These are phyloP conservation scores for Rhodinocichla rosea DNA, from an alignment of 2,113 vertebrate genomes.

Conservation along the genomic window DNA sequence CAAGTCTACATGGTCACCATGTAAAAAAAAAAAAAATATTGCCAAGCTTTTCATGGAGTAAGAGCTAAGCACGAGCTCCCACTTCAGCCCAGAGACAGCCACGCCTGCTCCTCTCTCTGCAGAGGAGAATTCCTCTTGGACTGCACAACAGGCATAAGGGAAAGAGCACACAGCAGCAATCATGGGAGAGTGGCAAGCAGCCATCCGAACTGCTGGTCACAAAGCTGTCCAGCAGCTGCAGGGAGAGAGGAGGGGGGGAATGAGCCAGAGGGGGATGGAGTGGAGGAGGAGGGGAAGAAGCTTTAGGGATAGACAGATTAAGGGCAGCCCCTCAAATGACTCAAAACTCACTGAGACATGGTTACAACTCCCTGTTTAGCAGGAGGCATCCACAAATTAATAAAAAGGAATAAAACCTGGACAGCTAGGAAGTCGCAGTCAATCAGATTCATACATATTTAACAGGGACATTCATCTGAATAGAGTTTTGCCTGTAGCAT, in stretches of 20 bases:
- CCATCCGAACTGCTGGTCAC: constrained; percentile 50
- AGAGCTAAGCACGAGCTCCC: neutral
- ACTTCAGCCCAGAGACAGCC: constrained; percentile 5
- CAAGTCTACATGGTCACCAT: neutral
- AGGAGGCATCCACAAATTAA: neutral
- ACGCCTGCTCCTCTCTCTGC: neutral
- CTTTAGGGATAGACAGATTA: neutral
- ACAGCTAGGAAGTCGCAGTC: neutral
- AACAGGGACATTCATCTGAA: constrained; percentile 1
- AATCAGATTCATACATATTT: constrained; percentile 12
- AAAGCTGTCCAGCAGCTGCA: constrained; percentile 57
- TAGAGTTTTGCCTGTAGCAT: neutral
- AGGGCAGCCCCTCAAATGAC: neutral
- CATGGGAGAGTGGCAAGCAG: constrained; percentile 50
- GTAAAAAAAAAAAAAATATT: neutral
- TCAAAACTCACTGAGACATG: neutral
- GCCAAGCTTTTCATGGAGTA: neutral
- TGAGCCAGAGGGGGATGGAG: neutral
- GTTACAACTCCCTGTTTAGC: neutral
- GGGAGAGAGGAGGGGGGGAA: neutral
- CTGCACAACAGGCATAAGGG: neutral
- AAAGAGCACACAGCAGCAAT: constrained; percentile 57
- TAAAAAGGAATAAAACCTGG: constrained; percentile 4
- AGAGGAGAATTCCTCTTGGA: neutral
- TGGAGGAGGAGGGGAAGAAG: constrained; percentile 7